These are phyloP conservation scores for Musca domestica DNA, from an alignment of 1,140 invertebrate species.

Conservation along the genomic window DNA sequence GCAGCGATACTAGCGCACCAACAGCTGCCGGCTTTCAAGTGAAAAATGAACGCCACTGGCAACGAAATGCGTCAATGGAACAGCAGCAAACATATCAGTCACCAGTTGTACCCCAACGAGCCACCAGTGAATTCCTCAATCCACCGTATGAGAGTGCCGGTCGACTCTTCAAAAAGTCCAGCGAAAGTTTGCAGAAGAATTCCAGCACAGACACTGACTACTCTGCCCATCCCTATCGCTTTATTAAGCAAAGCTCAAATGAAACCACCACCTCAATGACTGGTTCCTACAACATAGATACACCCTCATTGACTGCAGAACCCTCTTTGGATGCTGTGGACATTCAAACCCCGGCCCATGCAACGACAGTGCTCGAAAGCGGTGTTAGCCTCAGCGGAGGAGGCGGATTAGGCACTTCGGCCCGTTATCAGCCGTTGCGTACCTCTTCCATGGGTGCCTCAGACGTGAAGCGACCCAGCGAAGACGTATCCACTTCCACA, in stretches of 20 bases:
- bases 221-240: constrained; percentile 51
- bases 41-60: constrained; percentile 48
- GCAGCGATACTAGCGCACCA: constrained; percentile 27
- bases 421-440: constrained; percentile 49
- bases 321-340: constrained; percentile 48
- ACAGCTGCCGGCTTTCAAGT: constrained; percentile 35
- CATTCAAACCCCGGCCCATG: constrained; percentile 7
- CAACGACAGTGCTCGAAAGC: constrained; percentile 10
- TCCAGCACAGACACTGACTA: constrained; percentile 54
- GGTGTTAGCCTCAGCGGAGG: constrained; percentile 23
- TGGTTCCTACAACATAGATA: constrained; percentile 52
- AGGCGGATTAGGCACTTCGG: constrained; percentile 29
- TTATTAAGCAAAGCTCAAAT: constrained; percentile 54
- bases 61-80: constrained; percentile 50
- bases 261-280: constrained; percentile 52
- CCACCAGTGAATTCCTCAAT: constrained; percentile 51
- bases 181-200: constrained; percentile 52
- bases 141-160: constrained; percentile 44
- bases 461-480: constrained; percentile 34
- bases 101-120: constrained; percentile 39
- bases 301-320: constrained; percentile 48
- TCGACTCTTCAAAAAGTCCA: constrained; percentile 48
- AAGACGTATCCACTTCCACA: constrained; percentile 32
- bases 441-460: constrained; percentile 46
- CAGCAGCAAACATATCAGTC: constrained; percentile 44